These are phyloP conservation scores for Xanthorhoe spadicearia DNA, from an alignment of 2,888 invertebrate genomes.

Conservation along the genomic window DNA sequence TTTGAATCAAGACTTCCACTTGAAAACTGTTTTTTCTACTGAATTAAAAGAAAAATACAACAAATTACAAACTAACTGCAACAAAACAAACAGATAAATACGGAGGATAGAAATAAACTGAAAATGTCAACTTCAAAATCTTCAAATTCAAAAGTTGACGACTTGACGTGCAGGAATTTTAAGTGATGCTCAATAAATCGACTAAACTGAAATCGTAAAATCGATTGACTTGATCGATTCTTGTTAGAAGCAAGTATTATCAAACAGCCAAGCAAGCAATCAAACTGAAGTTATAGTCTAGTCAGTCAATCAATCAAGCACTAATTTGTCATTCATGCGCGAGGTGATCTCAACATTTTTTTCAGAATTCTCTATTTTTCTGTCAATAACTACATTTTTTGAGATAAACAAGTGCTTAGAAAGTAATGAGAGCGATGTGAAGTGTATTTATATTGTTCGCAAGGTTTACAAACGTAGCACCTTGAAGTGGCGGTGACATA, in stretches of 20 bases:
- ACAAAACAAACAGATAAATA: slow-evolving; percentile 3
- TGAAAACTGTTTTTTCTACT: no score
- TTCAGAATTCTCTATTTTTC: slow-evolving; percentile 33
- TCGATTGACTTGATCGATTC: no score
- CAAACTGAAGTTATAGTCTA: no score
- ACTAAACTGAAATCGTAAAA: not conserved
- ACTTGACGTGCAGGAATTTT: no score
- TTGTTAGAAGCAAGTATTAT: no score
- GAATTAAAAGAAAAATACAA: not conserved
- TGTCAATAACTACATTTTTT: slow-evolving; percentile 38
- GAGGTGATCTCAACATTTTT: slow-evolving; percentile 10
- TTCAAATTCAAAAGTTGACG: no score
- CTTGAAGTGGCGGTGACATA: slow-evolving; percentile 61
- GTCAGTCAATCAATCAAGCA: not conserved
- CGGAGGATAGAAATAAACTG: no score
- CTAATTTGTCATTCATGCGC: slow-evolving; percentile 4
- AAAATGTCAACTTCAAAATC: not conserved
- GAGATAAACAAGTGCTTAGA: slow-evolving; percentile 48
- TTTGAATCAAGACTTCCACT: not conserved
- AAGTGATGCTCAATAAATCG: not conserved
- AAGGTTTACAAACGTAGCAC: slow-evolving; percentile 46
- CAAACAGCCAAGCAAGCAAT: no score
- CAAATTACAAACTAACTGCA: not conserved
- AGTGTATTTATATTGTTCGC: slow-evolving; percentile 37
- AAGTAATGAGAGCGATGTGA: slow-evolving; percentile 42